These are phyloP conservation scores for Heteromormyrus szaboi DNA, from an alignment of 2,797 vertebrate genomes.

Conservation along the genomic window DNA sequence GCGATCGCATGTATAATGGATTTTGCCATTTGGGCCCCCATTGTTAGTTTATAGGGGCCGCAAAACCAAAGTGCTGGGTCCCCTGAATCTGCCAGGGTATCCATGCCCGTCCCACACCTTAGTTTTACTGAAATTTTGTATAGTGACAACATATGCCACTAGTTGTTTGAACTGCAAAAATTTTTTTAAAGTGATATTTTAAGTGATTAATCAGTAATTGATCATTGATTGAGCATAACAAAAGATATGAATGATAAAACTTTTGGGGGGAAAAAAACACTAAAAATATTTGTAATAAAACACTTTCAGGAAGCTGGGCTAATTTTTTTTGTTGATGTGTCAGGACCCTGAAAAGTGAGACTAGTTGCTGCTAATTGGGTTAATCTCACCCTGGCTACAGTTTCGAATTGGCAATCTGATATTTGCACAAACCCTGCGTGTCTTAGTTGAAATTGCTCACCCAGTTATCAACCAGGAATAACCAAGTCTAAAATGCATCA, in stretches of 20 bases:
- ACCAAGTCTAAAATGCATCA: not conserved
- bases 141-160: not conserved
- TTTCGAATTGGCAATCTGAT: not conserved
- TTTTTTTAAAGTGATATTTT: not conserved
- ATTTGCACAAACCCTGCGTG: not conserved
- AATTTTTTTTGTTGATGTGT: not conserved
- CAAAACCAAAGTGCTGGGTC: not conserved
- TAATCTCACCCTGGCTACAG: not conserved
- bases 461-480: not conserved
- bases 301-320: not conserved
- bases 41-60: no score
- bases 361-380: not conserved
- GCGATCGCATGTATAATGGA: not conserved
- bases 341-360: not conserved
- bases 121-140: not conserved
- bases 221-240: not conserved
- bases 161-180: not conserved
- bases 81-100: not conserved
- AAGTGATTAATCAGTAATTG: not conserved
- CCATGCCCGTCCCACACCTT: not conserved
- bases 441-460: not conserved
- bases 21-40: not conserved
- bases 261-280: not conserved
- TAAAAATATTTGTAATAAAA: not conserved
- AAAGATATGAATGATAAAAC: not conserved